Base-by-base conservation (phyloP, 23 tunicate species). In the Phallusia fumigata region DNA sequence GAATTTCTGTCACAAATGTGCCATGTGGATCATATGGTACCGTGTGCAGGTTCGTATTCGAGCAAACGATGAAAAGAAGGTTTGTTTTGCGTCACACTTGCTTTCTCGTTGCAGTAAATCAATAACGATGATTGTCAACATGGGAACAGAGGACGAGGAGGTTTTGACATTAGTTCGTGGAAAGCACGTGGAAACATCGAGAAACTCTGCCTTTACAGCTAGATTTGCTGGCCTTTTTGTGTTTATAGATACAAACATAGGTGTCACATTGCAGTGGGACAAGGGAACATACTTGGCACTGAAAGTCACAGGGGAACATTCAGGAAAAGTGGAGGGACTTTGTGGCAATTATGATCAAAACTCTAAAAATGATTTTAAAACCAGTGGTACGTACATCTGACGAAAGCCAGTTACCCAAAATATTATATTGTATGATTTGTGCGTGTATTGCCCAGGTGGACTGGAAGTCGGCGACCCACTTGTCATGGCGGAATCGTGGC, bases 181-280 rank as follows among this genome's bases (percentile, higher is more conserved):
- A 65, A 97, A 92, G 44, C 87, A 89, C 34, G 96, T 97, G 0
- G 95, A 97, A 65, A 90, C 83, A 16, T 81, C 80, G n/a, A 83
- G 95, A 45, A 88, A 87, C 53, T 97, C 99, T 3, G 87, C 80
- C 28, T 97, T 92, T 72, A 77, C 88, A 5, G 89, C 88, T 18
- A 77, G 99, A 79, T 86, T 96, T 73, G 99, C 95, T 80, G 99
- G 99, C 16, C 82, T 97, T 16, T 97, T 84, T 72, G 91, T 97
- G 28, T 97, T 97, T 83, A 92, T 97, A 45, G 96, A 93, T 73
- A 97, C 99, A 5, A 80, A 83, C 73, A 86, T 97, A 76, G 99
- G 99, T 30, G 82, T 97, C 34, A 97, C 97, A 5, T 73, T 97
- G 65, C 99, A 97, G 36, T 97, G 99, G 99, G 99, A 97, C 91